Evolutionary conservation across 2,797 vertebrate genomes (phyloP).

Genomic region (Neomorphus geoffroyi): DNA sequence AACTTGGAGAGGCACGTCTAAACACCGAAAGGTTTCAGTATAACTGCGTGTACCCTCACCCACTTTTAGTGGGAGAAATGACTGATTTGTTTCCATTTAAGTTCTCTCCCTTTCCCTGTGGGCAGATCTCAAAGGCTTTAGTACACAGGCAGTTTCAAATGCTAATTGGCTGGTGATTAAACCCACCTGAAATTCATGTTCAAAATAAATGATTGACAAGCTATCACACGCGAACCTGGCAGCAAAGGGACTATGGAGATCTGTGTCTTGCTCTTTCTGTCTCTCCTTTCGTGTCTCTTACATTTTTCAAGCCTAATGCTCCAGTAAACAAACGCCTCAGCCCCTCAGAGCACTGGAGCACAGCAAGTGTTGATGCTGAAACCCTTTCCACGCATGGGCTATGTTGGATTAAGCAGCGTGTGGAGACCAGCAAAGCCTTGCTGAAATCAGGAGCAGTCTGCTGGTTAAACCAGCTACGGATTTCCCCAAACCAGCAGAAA

Average conservation of each 20-base stretch:
- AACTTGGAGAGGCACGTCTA: neutral
- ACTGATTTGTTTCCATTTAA: neutral
- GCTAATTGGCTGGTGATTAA: neutral
- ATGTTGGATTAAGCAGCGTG: neutral
- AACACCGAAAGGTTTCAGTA: neutral
- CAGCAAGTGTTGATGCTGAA: slow-evolving; percentile 25
- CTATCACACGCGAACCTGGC: neutral
- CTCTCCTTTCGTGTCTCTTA: neutral
- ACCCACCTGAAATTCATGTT: slow-evolving; percentile 32
- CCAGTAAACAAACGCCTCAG: slow-evolving; percentile 43
- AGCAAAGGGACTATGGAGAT: neutral
- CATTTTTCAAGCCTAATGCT: slow-evolving; percentile 56
- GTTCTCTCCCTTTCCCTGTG: neutral
- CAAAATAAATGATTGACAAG: slow-evolving; percentile 19
- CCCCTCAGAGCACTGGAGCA: neutral
- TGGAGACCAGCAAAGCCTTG: neutral
- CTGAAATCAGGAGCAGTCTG: neutral
- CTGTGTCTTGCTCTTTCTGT: neutral
- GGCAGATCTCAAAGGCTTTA: neutral
- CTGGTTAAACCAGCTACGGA: neutral
- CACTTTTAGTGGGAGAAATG: neutral
- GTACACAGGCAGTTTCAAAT: neutral
- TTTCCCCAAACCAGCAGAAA: neutral
- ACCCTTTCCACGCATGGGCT: neutral
- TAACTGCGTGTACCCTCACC: rapidly evolving